Percentiles rank a stretch among this genome's conserved stretches.
phyloP scores from a whole-genome alignment of 1,140 invertebrate genomes.

The Tetraneura akinire region DNA sequence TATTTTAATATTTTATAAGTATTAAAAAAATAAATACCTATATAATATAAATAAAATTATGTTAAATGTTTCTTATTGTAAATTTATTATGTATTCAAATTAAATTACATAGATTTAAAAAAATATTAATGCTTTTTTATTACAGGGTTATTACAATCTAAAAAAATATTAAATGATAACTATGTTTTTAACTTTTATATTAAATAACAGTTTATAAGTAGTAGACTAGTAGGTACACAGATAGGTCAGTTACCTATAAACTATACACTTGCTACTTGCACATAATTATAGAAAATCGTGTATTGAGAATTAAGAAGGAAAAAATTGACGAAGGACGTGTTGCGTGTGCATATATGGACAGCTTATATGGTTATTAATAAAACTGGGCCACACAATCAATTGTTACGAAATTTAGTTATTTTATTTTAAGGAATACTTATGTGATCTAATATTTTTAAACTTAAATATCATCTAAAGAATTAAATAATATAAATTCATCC shows the following conservation, averaged over 20 bases:
- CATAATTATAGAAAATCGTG: constrained; percentile 23
- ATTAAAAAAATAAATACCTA: too few relatives aligned
- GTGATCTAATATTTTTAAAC: background rate
- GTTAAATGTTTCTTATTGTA: too few relatives aligned
- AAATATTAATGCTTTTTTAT: too few relatives aligned
- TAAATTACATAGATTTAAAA: too few relatives aligned
- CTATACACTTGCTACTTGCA: constrained; percentile 18
- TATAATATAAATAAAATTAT: too few relatives aligned
- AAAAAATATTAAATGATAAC: constrained; percentile 19
- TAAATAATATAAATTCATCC: too few relatives aligned
- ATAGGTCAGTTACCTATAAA: constrained; percentile 50
- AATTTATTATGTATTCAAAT: too few relatives aligned
- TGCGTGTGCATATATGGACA: constrained; percentile 27
- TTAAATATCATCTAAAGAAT: too few relatives aligned
- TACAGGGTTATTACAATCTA: background rate
- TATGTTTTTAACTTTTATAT: background rate
- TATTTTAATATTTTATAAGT: too few relatives aligned
- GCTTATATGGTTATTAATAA: constrained; percentile 50
- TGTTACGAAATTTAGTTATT: constrained; percentile 34
- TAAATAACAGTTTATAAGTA: constrained; percentile 15
- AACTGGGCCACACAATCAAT: constrained; percentile 46
- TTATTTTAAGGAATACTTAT: constrained; percentile 7
- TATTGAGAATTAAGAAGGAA: constrained; percentile 23
- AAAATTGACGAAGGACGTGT: constrained; percentile 48
- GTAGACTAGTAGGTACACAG: too few relatives aligned